Base-by-base conservation (phyloP, 1,140 invertebrate species). In the Chelonus insularis region DNA sequence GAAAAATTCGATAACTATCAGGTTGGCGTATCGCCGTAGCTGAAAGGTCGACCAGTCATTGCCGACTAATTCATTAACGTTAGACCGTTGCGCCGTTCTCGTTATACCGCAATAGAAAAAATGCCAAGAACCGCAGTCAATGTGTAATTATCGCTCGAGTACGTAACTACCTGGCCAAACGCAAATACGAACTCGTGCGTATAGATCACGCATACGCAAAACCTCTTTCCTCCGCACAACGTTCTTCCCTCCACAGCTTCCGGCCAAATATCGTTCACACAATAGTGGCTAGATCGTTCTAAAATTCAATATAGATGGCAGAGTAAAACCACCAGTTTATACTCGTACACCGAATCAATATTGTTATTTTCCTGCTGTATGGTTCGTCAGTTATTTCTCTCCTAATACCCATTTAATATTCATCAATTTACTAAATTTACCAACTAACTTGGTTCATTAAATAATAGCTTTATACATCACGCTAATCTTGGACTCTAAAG, bases 111-210 rank as follows among this genome's bases (percentile, higher is more conserved):
- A 32, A 39, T 29, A 21, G 16, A 54, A 45, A n/a, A 60, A 52
- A 60, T 54, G 54, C 50, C 36, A 21, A 11, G 23, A 43, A 43
- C 48, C 36, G 52, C 29, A 18, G 21, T 54, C 48, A 16, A 51
- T 60, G 51, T 43, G 20, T 60, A 60, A 52, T 60, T 60, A 60
- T 41, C 47, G 9, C 25, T 60, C 48, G 25, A 54, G 58, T 60
- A 54, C 36, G 23, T 60, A 54, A 60, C 25, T 43, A 16, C 21
- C 36, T 14, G 14, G 48, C 36, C 18, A 54, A 45, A 60, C 48
- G 48, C 48, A 52, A 54, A 54, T 60, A 60, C 25, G 14, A 32
- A n/a, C 32, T 51, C 34, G 16, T 43, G 58, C 39, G 48, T 60
- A 32, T 32, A 45, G 36, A 48, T 45, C 48, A 60, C 50, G 25